These are phyloP conservation scores for Epinotia ramella DNA, from an alignment of 2,888 invertebrate genomes.

Conservation along the genomic window DNA sequence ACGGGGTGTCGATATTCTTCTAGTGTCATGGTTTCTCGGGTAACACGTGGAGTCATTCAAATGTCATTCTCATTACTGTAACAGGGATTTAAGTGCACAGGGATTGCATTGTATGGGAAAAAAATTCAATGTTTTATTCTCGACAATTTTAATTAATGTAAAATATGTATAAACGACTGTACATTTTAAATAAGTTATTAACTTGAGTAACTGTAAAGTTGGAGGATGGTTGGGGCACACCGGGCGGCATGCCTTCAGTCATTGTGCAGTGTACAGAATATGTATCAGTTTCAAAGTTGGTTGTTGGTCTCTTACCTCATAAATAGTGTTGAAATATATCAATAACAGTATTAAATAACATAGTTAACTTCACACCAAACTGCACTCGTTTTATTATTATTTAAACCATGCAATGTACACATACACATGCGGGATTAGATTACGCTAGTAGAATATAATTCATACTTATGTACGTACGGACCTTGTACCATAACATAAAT, in stretches of 20 bases:
- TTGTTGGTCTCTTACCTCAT: conserved; percentile 45
- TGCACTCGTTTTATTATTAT: conserved; percentile 64
- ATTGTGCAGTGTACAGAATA: conserved; percentile 66
- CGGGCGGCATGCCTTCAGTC: conserved; percentile 75
- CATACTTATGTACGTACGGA: conserved; percentile 72
- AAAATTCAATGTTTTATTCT: conserved; percentile 60
- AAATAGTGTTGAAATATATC: conserved; percentile 50
- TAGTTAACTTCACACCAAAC: conserved; percentile 63
- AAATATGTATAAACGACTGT: conserved; percentile 79
- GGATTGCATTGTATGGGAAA: conserved; percentile 38
- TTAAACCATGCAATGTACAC: conserved; percentile 78
- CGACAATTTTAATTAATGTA: conserved; percentile 80
- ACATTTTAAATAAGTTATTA: conserved; percentile 76
- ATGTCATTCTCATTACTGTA: background rate
- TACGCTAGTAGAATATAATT: conserved; percentile 50
- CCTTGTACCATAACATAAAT: conserved; percentile 68
- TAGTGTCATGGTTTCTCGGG: conserved; percentile 17
- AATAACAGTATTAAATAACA: conserved; percentile 51
- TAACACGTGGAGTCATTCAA: conserved; percentile 15
- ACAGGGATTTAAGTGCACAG: conserved; percentile 4
- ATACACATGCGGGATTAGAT: conserved; percentile 71
- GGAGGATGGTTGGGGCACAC: conserved; percentile 62
- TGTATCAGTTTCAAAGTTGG: conserved; percentile 34
- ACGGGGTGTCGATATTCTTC: conserved; percentile 18
- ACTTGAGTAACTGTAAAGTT: conserved; percentile 64